A percentile compares a stretch with the other conserved stretches of the same genome.
These are phyloP conservation scores for Cranoglanis bouderius DNA, from an alignment of 2,113 vertebrate genomes.

Conservation along the genomic window DNA sequence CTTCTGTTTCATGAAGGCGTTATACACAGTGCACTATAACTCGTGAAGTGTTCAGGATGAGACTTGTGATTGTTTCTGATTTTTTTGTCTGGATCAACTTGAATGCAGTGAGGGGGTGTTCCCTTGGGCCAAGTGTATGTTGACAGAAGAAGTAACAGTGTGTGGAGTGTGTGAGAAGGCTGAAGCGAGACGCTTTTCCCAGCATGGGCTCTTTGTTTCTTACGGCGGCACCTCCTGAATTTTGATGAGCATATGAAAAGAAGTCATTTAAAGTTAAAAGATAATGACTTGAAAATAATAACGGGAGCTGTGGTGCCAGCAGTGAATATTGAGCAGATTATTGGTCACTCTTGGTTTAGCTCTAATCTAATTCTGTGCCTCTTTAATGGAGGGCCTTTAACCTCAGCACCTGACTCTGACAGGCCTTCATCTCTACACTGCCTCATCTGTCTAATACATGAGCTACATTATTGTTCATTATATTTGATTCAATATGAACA, in stretches of 20 bases:
- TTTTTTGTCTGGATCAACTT: conserved; percentile 21
- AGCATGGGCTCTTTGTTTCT: conserved; percentile 3
- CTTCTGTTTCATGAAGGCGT: not conserved
- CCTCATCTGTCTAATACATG: not conserved
- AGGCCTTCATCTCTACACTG: not conserved
- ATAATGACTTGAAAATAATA: conserved; percentile 55
- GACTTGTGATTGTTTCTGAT: not conserved
- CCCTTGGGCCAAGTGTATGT: not conserved
- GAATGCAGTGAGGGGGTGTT: conserved; percentile 4
- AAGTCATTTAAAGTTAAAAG: conserved; percentile 45
- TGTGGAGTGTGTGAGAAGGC: conserved; percentile 6
- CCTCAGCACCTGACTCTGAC: conserved; percentile 25
- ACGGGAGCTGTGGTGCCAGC: conserved; percentile 41
- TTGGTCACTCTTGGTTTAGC: conserved; percentile 49
- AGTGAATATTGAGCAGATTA: conserved; percentile 8
- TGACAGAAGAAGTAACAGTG: not conserved
- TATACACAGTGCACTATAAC: not conserved
- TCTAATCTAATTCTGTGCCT: conserved; percentile 33
- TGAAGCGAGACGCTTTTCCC: conserved; percentile 1
- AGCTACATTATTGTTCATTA: conserved; percentile 27
- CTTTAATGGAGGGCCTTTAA: conserved; percentile 41
- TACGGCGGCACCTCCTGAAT: conserved; percentile 27
- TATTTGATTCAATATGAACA: conserved; percentile 24
- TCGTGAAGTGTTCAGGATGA: not conserved
- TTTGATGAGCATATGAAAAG: conserved; percentile 45